Evolutionary conservation across 2,113 vertebrate species (phyloP).

Genomic region (Antechinus stuartii): DNA sequence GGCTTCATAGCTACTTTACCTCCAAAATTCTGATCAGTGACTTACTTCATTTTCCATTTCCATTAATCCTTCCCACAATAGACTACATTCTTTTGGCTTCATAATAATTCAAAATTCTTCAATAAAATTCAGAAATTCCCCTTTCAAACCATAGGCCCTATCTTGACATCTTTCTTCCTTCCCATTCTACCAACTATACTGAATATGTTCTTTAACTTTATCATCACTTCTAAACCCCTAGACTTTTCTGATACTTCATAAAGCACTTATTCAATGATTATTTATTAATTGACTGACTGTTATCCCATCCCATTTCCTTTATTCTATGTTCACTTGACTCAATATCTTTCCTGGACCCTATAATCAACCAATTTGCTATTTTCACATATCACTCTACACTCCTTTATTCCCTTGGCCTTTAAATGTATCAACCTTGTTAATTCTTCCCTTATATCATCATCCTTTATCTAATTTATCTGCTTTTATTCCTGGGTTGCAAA

Average conservation of each 20-base stretch:
- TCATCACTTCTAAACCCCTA: neutral
- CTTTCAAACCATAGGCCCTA: neutral
- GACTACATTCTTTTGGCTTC: neutral
- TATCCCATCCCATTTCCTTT: neutral
- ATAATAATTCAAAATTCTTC: too few relatives aligned
- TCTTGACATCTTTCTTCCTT: neutral
- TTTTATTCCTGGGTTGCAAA: neutral
- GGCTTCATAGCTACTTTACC: neutral
- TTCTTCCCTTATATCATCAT: rapidly evolving
- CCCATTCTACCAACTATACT: too few relatives aligned
- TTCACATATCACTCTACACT: neutral
- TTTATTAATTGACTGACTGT: neutral
- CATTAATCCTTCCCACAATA: neutral
- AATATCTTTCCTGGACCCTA: neutral
- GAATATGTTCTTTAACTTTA: neutral
- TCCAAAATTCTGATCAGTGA: neutral
- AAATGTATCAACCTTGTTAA: neutral
- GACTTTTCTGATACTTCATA: neutral
- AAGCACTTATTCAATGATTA: neutral
- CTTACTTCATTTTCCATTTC: neutral
- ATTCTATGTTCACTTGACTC: neutral
- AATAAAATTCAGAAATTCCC: neutral
- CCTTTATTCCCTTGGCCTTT: neutral
- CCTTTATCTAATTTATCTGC: neutral
- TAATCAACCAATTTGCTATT: neutral